Evolutionary conservation across 2,113 vertebrate species (phyloP), one percentile per base, ranked within the genome.

Genomic region (Corydoras maculifer): DNA sequence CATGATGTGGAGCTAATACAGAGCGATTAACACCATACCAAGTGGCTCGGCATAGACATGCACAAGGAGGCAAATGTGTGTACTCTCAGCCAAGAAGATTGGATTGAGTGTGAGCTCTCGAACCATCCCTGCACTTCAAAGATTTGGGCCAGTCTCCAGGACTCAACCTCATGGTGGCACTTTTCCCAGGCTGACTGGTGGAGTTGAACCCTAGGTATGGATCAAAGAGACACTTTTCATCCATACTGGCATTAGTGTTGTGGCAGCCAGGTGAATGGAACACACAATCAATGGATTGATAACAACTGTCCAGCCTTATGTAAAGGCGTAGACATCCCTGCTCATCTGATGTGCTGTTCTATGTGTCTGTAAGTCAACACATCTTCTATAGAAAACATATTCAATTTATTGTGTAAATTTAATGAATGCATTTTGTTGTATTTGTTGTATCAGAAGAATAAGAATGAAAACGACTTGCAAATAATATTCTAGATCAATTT

Each of bases 71-170:
- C 68, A 57, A 68, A 63, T 55, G 62, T 65, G 69, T 69, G 73
- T 58, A 70, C 61, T 76, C 69, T 72, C 79, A 75, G 76, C 61
- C 81, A 76, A 72, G 75, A 70, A 62, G 64, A 74, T 61, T 69
- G 71, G 70, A 79, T 68, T 64, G 62, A 73, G 65, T 12, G 54
- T 43, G 30, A 58, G 29, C 58, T 78, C 76, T 70, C 30, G 57
- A 69, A 58, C 12, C 11, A n/a, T 48, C 62, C 11, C 61, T 5
- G 14, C 71, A 68, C 67, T 58, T 65, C 48, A 62, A 48, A 49
- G 67, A 7, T 69, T 66, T 71, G 75, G 68, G 76, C 76, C 62
- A 10, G 10, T n/a, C 68, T 82, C 80, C 80, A 79, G 58, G 55
- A 67, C 58, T n/a, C 18, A 25, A 65, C 69, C 62, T 69, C 59